Percentiles rank a stretch among this genome's conserved stretches.
phyloP scores from a whole-genome alignment of 1,140 invertebrate species.

The Macrobrachium rosenbergii region DNA sequence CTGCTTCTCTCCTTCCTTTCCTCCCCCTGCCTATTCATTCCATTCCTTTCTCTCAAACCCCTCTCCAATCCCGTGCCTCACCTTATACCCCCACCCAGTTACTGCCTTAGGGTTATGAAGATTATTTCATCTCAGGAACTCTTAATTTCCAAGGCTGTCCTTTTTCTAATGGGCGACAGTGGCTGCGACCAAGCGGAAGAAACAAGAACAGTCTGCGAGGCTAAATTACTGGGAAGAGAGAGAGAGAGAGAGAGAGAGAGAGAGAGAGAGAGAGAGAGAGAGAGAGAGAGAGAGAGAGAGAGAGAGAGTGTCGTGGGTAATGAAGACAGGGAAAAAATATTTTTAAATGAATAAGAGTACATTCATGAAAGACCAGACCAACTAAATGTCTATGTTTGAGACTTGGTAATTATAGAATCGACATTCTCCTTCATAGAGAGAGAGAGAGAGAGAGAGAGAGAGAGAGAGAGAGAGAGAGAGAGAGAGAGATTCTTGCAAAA shows the following conservation, averaged over 20 bases:
- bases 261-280: neutral
- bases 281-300: neutral
- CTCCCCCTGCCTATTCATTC: conserved; percentile 6
- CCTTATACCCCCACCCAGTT: conserved; percentile 3
- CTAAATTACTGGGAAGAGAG: neutral
- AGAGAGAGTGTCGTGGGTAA: neutral
- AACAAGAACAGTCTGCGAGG: neutral
- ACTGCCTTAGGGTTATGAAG: conserved; percentile 43
- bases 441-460: too few species aligned
- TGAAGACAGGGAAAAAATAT: neutral
- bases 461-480: too few species aligned
- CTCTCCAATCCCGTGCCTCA: too few species aligned
- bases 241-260: neutral
- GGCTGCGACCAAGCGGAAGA: neutral
- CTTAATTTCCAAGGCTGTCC: conserved; percentile 38
- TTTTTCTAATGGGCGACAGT: neutral
- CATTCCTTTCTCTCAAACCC: neutral
- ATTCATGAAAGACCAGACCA: too few species aligned
- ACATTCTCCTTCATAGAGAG: too few species aligned
- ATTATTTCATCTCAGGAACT: conserved; percentile 49
- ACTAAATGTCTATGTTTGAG: too few species aligned
- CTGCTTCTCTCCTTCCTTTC: neutral
- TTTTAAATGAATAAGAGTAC: too few species aligned
- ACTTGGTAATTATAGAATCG: too few species aligned
- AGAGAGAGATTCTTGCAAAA: too few species aligned